Conservation (phyloP, 2,113 vertebrate species). For the Triplophysa rosa region DNA sequence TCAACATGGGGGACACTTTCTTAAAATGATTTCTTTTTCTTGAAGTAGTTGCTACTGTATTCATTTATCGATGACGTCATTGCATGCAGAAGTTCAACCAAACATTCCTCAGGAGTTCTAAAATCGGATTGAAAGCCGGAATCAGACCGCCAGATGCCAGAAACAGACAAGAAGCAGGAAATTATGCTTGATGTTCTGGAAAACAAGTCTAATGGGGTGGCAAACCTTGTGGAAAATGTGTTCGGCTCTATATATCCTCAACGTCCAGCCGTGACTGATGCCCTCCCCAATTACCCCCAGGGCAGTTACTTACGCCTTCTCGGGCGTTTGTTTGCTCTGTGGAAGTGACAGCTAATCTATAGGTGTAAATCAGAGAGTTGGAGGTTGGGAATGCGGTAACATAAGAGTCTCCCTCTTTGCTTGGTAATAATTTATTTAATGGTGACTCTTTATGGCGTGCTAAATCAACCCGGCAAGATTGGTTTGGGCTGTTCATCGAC, state of each 20-base stretch:
- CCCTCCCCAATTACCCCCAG: background rate
- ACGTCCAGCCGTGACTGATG: conserved; percentile 42
- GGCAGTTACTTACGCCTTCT: conserved; percentile 5
- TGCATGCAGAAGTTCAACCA: background rate
- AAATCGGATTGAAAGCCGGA: conserved; percentile 36
- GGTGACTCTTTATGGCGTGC: background rate
- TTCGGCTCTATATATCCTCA: conserved; percentile 6
- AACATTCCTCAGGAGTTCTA: background rate
- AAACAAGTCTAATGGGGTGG: conserved; percentile 28
- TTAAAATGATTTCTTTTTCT: no score
- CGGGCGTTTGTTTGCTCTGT: conserved; percentile 44
- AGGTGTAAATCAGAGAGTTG: conserved; percentile 52
- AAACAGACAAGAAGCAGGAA: background rate
- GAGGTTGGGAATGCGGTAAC: conserved; percentile 26
- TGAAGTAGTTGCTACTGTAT: no score
- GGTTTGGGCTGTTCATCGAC: background rate
- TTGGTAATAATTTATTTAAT: background rate
- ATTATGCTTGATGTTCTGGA: background rate
- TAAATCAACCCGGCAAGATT: conserved; percentile 2
- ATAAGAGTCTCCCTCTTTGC: conserved; percentile 30
- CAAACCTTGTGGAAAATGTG: conserved; percentile 10
- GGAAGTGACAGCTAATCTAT: conserved; percentile 62
- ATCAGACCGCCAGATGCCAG: background rate
- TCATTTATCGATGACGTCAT: background rate
- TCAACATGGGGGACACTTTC: background rate